Evolutionary conservation across 2,113 vertebrate species (phyloP).

Genomic region (Coturnix japonica): DNA sequence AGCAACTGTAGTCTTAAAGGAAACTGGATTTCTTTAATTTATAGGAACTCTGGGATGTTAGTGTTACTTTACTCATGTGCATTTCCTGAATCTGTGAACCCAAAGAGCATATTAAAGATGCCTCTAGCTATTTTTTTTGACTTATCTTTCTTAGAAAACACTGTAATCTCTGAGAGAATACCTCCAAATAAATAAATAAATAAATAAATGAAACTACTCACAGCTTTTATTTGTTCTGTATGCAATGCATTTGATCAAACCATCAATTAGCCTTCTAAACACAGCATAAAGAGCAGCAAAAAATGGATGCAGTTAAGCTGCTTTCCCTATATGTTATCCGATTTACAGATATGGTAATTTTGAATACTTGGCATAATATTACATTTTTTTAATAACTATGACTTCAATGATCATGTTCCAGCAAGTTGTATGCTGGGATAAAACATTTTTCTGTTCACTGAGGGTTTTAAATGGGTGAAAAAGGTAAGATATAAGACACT

Average conservation of each 20-base stretch:
- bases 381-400: background rate
- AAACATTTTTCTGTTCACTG: background rate
- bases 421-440: background rate
- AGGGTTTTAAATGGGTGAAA: background rate
- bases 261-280: background rate
- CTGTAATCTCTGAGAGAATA: background rate
- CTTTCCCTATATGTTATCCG: background rate
- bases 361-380: background rate
- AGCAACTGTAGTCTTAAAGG: background rate
- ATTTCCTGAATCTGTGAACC: background rate
- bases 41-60: background rate
- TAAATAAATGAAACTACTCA: background rate
- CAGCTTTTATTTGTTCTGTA: background rate
- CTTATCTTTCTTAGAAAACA: background rate
- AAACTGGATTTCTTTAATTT: background rate
- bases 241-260: background rate
- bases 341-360: background rate
- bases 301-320: background rate
- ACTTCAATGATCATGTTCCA: background rate
- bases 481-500: fast-evolving
- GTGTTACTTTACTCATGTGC: background rate
- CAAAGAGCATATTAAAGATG: background rate
- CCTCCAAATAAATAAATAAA: background rate
- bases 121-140: background rate
- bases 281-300: background rate